phyloP scores from a whole-genome alignment of 2,888 invertebrate genomes.

The Heteropelma amictum region DNA sequence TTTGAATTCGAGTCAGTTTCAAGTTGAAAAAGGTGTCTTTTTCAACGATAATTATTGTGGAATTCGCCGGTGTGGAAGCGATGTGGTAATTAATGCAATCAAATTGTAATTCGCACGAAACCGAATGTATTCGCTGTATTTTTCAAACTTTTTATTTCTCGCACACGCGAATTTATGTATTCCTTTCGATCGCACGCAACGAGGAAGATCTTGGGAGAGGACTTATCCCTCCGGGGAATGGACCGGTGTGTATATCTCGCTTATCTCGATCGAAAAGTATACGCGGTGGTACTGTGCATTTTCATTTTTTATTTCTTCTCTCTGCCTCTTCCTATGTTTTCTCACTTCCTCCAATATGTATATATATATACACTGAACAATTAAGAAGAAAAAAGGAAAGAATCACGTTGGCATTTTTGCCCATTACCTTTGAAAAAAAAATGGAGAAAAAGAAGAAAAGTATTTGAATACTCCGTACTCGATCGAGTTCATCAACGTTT shows the following conservation, averaged over 20 bases:
- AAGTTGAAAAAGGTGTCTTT: too few species aligned
- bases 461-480: neutral
- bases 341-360: neutral
- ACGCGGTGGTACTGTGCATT: slow-evolving; percentile 40
- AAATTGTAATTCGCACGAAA: slow-evolving; percentile 47
- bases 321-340: neutral
- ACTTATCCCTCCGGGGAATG: slow-evolving; percentile 55
- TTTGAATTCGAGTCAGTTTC: too few species aligned
- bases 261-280: slow-evolving; percentile 63
- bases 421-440: neutral
- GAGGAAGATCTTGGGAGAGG: slow-evolving; percentile 32
- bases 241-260: slow-evolving; percentile 66
- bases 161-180: slow-evolving; percentile 16
- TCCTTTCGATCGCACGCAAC: slow-evolving; percentile 28
- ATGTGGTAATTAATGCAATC: too few species aligned
- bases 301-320: slow-evolving; percentile 31
- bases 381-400: neutral
- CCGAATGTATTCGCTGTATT: too few species aligned
- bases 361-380: too few species aligned
- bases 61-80: too few species aligned
- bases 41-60: too few species aligned
- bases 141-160: slow-evolving; percentile 28
- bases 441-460: neutral
- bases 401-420: neutral
- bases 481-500: slow-evolving; percentile 2